Evolutionary conservation across 2,888 invertebrate genomes (phyloP), one percentile per base, ranked within the genome.

Genomic region (Leptopilina myrica): DNA sequence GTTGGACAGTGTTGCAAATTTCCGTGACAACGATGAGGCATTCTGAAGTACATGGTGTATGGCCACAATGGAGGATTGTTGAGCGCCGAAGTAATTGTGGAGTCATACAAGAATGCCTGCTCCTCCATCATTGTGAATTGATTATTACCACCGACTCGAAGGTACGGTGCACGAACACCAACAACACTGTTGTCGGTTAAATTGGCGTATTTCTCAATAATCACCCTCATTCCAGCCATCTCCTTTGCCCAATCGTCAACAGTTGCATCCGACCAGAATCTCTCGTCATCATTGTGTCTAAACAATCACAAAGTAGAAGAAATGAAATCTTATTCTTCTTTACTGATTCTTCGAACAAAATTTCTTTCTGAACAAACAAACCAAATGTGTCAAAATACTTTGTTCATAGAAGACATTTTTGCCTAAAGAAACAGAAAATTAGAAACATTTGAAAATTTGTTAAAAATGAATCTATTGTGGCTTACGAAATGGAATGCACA

Each of bases 111-210:
- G 94, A 98, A 98, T 12, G 97, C 97, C 91, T 98, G 97, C 92
- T 98, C 97, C 92, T 97, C 96, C 98, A 98, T 98, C 98, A 98
- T 98, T 87, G 97, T 97, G 93, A 98, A 98, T 92, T 98, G 98
- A 92, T 97, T 97, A 93, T 98, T 98, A 75, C 98, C 98, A 81
- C 98, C 98, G 7, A 98, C 97, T 77, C 98, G 94, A 80, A 98
- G 93, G 90, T 97, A 98, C 0, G 98, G 98, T 6, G 97, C 97
- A 79, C 98, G 95, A 6, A 98, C 96, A 65, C 98, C 98, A 5
- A 98, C 97, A 20, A 98, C 97, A 85, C 97, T 97, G 92, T 97
- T 97, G 91, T 98, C 97, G 1, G 97, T 96, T 84, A 98, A 94
- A 92, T 98, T 97, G 80, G 97, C 95, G 92, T 94, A 98, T 90